Percentiles rank a stretch among this genome's conserved stretches.
Conservation (phyloP, 2,113 vertebrate genomes). For the Bolborhynchus lineola region DNA sequence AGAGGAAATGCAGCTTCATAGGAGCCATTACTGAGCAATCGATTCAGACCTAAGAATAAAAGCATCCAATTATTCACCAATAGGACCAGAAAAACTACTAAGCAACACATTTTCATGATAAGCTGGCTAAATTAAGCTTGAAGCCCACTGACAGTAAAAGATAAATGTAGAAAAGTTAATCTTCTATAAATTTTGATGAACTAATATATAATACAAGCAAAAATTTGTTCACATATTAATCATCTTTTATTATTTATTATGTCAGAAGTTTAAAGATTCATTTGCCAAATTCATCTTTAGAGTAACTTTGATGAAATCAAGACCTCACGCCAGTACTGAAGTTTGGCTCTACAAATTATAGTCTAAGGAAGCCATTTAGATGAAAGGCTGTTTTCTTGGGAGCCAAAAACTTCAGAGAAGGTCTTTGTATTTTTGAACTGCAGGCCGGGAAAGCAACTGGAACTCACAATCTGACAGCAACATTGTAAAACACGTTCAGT, state of each 20-base stretch:
- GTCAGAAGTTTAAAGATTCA: background rate
- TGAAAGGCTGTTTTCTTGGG: background rate
- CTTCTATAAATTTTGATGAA: background rate
- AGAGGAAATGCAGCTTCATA: constrained; percentile 95
- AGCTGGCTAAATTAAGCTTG: background rate
- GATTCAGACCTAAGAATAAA: constrained; percentile 85
- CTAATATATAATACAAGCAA: background rate
- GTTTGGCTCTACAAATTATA: background rate
- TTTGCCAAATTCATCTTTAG: background rate
- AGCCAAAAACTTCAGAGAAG: background rate
- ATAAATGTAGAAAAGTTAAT: background rate
- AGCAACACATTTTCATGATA: background rate
- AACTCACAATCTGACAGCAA: background rate
- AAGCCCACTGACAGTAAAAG: background rate
- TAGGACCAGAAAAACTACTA: background rate
- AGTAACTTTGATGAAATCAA: background rate
- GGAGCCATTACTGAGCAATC: constrained; percentile 91
- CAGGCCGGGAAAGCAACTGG: background rate
- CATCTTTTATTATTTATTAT: background rate
- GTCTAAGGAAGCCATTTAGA: background rate
- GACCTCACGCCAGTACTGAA: background rate
- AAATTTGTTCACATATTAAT: background rate
- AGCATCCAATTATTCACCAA: constrained; percentile 40
- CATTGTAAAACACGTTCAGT: background rate
- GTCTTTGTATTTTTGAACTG: background rate